phyloP scores from a whole-genome alignment of 2,113 vertebrate genomes.

The human region DNA sequence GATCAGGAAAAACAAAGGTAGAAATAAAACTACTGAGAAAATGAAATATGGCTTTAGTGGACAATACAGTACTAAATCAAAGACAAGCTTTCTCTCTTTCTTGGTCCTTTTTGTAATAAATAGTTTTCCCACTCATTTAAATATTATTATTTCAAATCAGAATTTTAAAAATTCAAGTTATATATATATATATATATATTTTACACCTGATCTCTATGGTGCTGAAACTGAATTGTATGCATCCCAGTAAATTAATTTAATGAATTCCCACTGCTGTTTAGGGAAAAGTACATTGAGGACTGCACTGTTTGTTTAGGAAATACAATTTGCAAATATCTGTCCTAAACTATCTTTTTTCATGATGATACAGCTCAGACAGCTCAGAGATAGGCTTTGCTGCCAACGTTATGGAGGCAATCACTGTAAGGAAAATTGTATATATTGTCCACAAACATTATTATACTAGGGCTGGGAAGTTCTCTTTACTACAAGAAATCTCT shows the following conservation, averaged over 20 bases:
- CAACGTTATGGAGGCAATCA: not conserved
- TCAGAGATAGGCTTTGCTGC: too few species aligned
- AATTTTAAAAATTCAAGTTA: not conserved
- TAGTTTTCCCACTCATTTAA: not conserved
- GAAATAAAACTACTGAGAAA: not conserved
- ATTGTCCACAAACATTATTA: not conserved
- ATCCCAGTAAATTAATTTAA: not conserved
- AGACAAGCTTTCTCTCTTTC: not conserved
- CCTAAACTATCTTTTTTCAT: not conserved
- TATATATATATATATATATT: not conserved
- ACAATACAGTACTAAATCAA: not conserved
- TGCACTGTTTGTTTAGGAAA: not conserved
- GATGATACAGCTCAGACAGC: not conserved
- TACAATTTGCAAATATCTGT: not conserved
- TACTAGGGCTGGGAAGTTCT: conserved; percentile 14
- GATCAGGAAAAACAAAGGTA: not conserved
- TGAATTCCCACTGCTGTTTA: not conserved
- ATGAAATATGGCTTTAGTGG: not conserved
- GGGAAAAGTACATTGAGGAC: not conserved
- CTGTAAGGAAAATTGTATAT: conserved; percentile 35
- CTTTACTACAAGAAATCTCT: conserved; percentile 66
- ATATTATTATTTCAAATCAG: not conserved
- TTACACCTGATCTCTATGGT: not conserved
- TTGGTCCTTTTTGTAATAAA: not conserved
- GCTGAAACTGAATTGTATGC: not conserved